Evolutionary conservation across 1,140 invertebrate species (phyloP).

Genomic region (Aplysia californica): DNA sequence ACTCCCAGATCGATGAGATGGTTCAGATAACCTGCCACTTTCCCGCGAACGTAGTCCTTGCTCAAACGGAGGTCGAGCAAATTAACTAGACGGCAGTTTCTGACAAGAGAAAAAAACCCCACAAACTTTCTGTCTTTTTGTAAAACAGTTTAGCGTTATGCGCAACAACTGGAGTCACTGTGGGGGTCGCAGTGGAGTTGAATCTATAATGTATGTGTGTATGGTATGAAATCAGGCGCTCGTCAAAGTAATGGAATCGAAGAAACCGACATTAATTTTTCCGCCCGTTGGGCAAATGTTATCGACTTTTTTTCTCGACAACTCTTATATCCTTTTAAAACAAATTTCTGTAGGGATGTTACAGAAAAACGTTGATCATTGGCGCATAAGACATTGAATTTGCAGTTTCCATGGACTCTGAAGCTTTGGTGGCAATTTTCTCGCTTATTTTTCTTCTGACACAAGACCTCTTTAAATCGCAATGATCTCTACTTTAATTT

Average conservation of each 20-base stretch:
- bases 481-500: neutral
- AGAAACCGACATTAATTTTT: too few relatives aligned
- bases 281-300: too few relatives aligned
- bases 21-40: slow-evolving; percentile 64
- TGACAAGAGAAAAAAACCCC: neutral
- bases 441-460: too few relatives aligned
- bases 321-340: neutral
- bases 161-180: neutral
- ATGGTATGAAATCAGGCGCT: too few relatives aligned
- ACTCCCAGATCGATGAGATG: slow-evolving; percentile 71
- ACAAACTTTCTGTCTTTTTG: slow-evolving; percentile 29
- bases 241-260: too few relatives aligned
- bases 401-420: too few relatives aligned
- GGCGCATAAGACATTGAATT: neutral
- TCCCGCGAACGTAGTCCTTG: slow-evolving; percentile 75
- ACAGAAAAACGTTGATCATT: neutral
- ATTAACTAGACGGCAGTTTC: slow-evolving; percentile 79
- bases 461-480: too few relatives aligned
- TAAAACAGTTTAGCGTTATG: slow-evolving; percentile 76
- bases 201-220: neutral
- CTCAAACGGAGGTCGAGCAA: slow-evolving; percentile 80
- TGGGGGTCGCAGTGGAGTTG: neutral
- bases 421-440: too few relatives aligned
- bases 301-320: neutral
- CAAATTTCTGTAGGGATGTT: neutral